phyloP scores from a whole-genome alignment of 2,888 invertebrate genomes.

The Lutraria lutraria region DNA sequence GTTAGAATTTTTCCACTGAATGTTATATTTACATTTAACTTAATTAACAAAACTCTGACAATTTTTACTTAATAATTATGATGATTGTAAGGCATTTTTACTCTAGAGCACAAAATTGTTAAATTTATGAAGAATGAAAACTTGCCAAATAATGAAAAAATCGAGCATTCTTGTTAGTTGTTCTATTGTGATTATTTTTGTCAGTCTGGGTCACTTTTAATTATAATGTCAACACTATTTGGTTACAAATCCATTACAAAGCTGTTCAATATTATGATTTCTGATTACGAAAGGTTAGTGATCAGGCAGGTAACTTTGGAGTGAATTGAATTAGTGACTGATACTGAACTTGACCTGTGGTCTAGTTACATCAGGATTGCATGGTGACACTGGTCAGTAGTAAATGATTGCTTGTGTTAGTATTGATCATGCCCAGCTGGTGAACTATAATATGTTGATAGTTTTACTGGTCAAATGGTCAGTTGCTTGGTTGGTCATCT shows the following conservation, averaged over 20 bases:
- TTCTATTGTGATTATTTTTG: not conserved
- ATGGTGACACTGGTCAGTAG: not conserved
- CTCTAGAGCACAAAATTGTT: too few relatives aligned
- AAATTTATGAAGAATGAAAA: too few relatives aligned
- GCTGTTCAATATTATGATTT: not conserved
- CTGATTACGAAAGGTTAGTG: not conserved
- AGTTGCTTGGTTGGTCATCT: not conserved
- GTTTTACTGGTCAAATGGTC: constrained; percentile 15
- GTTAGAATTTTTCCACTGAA: too few relatives aligned
- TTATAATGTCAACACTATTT: constrained; percentile 3
- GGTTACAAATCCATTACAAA: constrained; percentile 2
- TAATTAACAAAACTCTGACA: too few relatives aligned
- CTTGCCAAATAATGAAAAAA: too few relatives aligned
- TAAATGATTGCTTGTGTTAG: not conserved
- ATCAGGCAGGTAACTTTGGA: not conserved
- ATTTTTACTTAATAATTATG: too few relatives aligned
- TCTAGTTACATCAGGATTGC: not conserved
- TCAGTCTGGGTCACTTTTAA: constrained; percentile 2
- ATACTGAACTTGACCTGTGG: constrained; percentile 1
- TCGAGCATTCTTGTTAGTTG: too few relatives aligned
- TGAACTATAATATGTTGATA: not conserved
- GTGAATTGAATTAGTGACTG: not conserved
- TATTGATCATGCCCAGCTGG: constrained; percentile 4
- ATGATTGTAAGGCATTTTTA: too few relatives aligned
- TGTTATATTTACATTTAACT: too few relatives aligned